Base-by-base conservation (phyloP, 2,888 invertebrate genomes). In the Trachelus iudaicus region DNA sequence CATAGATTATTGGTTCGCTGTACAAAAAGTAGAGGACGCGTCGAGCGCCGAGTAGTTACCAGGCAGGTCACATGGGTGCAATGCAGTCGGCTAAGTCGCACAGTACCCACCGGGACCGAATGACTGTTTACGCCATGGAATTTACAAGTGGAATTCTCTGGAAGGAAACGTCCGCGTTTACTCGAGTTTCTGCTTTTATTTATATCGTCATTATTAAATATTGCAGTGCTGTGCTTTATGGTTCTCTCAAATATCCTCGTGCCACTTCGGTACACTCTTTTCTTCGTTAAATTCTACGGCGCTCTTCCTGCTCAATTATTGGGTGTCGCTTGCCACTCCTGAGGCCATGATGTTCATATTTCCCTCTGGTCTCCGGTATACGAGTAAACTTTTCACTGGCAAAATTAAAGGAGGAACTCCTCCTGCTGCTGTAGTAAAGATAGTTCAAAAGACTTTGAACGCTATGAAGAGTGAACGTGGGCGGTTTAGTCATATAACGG, bases 321-420 rank as follows among this genome's bases (percentile, higher is more conserved):
- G 13, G 71, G 30, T 15, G 34, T 71, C 71, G 71, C 9, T 34
- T 34, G 31, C 69, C 71, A 56, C 75, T 79, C 56, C 31, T 40
- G 69, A 76, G 73, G 79, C 77, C 77, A 74, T 79, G 40, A 77
- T 68, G 68, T 56, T 56, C 56, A 56, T 56, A 56, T 56, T 23
- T 56, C 76, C 73, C 35, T 37, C 23, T 33, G 15, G 71, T 30
- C 3, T 13, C 77, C 69, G 73, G 69, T 31, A 12, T 35, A 76
- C 79, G 13, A 75, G 73, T n/a, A n/a, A 76, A 71, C 74, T 76
- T 77, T 73, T 73, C 79, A 73, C 56, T 56, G 56, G 40, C 6
- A 40, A 15, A 40, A 15, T 15, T 40, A 40, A 40, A 40, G 40
- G 40, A 56, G 56, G 9, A 56, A 56, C 56, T 56, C 9, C 15